A percentile compares a stretch with the other conserved stretches of the same genome.
Conservation (phyloP, 2,113 vertebrate genomes). For the Salvator merianae region DNA sequence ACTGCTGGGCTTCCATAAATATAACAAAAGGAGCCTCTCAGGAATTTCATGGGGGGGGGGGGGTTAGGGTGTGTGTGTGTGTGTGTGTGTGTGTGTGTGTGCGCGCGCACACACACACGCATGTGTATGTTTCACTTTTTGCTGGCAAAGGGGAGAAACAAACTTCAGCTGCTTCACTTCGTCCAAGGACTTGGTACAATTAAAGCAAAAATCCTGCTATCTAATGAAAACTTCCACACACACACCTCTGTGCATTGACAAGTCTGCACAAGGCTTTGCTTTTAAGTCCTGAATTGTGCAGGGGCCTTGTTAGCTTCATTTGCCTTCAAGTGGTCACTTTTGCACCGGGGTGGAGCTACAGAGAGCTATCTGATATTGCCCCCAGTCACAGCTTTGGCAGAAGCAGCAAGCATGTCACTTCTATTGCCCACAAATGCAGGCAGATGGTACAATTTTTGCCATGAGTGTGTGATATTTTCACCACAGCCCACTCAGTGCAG, state of each 20-base stretch:
- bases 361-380: too few species aligned
- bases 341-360: too few species aligned
- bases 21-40: not conserved
- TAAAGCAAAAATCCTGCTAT: not conserved
- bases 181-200: not conserved
- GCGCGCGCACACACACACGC: too few species aligned
- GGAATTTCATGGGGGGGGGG: not conserved
- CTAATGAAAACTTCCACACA: too few species aligned
- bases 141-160: not conserved
- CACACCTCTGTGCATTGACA: not conserved
- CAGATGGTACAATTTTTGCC: too few species aligned
- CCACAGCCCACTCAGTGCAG: too few species aligned
- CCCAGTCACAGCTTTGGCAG: too few species aligned
- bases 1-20: not conserved
- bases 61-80: too few species aligned
- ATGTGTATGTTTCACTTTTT: not conserved
- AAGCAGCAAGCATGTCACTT: too few species aligned
- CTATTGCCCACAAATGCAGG: too few species aligned
- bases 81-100: too few species aligned
- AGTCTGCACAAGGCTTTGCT: not conserved
- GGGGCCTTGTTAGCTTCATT: not conserved
- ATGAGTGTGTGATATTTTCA: too few species aligned
- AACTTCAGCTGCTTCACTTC: not conserved
- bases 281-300: not conserved
- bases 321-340: not conserved